phyloP scores from a whole-genome alignment of 2,797 vertebrate genomes.

The Toxotes lorentzi region DNA sequence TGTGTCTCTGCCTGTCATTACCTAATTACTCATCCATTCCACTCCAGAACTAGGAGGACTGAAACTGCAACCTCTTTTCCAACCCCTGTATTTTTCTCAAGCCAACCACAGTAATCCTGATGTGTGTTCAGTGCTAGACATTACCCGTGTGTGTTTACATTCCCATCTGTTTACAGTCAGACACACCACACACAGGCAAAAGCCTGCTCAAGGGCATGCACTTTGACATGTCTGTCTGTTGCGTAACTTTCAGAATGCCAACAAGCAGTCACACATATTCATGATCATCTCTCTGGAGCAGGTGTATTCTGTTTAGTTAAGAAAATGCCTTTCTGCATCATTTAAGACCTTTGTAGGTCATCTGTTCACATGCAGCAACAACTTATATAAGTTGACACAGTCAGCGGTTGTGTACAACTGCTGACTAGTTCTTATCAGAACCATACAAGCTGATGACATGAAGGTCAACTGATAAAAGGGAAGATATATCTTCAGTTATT shows the following conservation, averaged over 20 bases:
- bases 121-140: conserved; percentile 61
- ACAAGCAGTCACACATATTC: conserved; percentile 24
- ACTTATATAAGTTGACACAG: conserved; percentile 6
- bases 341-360: background rate
- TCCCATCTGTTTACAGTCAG: conserved; percentile 73
- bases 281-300: conserved; percentile 39
- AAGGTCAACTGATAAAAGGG: conserved; percentile 41
- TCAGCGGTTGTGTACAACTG: background rate
- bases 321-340: conserved; percentile 24
- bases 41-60: conserved; percentile 34
- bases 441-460: conserved; percentile 8
- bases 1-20: conserved; percentile 25
- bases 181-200: conserved; percentile 64
- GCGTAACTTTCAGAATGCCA: conserved; percentile 56
- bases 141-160: conserved; percentile 71
- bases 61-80: conserved; percentile 29
- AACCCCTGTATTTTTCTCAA: conserved; percentile 58
- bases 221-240: conserved; percentile 61
- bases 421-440: conserved; percentile 27
- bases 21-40: conserved; percentile 30
- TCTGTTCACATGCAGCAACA: no score
- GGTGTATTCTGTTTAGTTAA: conserved; percentile 26
- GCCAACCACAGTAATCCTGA: conserved; percentile 44
- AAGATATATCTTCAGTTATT: conserved; percentile 7
- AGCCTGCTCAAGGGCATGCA: conserved; percentile 57